Evolutionary conservation across 2,888 invertebrate genomes (phyloP), one percentile per base, ranked within the genome.

Genomic region (Plemyria rubiginata): DNA sequence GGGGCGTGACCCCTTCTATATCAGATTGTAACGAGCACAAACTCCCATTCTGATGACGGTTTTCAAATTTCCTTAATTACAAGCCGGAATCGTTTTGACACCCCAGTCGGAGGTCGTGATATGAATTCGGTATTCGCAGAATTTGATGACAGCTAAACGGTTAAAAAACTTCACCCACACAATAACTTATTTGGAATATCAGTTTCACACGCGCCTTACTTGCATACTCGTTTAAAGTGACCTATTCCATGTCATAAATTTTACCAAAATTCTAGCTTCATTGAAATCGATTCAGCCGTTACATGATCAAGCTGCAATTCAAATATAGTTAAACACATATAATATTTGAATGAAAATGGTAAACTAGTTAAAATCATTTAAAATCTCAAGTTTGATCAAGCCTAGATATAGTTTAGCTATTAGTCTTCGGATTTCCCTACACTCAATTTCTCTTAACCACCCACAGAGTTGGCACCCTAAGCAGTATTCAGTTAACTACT

Each of bases 11-110:
- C 67, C 66, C 60, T 64, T 62, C 68, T 60, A 66, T 75, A 80
- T 79, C 77, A 73, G 78, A 79, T 80, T 70, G 75, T 75, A 75
- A 76, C 68, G 60, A 73, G 77, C 71, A 69, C 68, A 67, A 71
- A 72, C 73, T 73, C 70, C 70, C 69, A 65, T 74, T 77, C 70
- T 75, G 77, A 78, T 74, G 79, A 72, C 82, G 87, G 86, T 87
- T 88, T 90, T 89, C 86, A 87, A 90, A 90, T 88, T 89, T 87
- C 86, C 89, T 85, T 89, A 90, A 90, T 90, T 88, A 89, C 86
- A 85, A 84, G 79, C 80, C 82, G 76, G 79, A 81, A 83, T 82
- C 82, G 80, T 77, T 84, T 81, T 78, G 82, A 79, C 83, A 79
- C 82, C 84, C 77, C 50, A 55, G 65, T 68, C 54, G 61, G 54